Conservation (phyloP, 30 jellyfish, hydroid and myxozoan species). For the Morbakka virulenta region DNA sequence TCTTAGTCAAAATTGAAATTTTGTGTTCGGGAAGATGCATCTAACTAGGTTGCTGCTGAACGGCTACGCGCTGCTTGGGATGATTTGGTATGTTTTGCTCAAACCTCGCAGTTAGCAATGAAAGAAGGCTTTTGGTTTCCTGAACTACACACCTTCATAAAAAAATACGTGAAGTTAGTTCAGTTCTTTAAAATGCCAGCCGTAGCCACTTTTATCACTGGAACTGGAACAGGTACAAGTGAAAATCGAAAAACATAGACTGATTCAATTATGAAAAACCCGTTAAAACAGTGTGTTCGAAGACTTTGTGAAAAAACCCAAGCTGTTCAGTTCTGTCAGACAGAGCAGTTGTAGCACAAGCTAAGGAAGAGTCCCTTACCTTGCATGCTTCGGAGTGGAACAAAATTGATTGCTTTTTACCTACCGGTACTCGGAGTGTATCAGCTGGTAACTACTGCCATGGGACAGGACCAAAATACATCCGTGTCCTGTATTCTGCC, state of each 20-base stretch:
- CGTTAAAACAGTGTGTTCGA: slow-evolving; percentile 50
- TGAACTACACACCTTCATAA: slow-evolving; percentile 4
- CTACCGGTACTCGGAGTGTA: slow-evolving; percentile 30
- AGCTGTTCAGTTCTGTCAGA: slow-evolving; percentile 29
- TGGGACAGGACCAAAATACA: slow-evolving; percentile 31
- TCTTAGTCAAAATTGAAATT: slow-evolving; percentile 21
- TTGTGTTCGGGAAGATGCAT: slow-evolving; percentile 46
- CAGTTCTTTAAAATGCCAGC: slow-evolving; percentile 7
- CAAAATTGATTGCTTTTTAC: slow-evolving; percentile 10
- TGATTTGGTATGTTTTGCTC: slow-evolving; percentile 49
- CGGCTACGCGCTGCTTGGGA: slow-evolving; percentile 35
- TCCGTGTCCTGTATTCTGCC: slow-evolving; percentile 31
- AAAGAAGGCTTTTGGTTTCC: slow-evolving; percentile 36
- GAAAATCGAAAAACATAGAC: slow-evolving; percentile 19
- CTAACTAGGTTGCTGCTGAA: slow-evolving; percentile 38
- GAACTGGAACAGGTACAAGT: background rate
- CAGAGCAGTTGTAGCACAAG: background rate
- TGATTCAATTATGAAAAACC: slow-evolving; percentile 39
- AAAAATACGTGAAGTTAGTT: slow-evolving; percentile 6
- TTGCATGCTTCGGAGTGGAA: slow-evolving; percentile 35
- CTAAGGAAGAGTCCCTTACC: slow-evolving; percentile 14
- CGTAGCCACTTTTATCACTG: slow-evolving; percentile 26
- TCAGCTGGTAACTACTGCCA: slow-evolving; percentile 29
- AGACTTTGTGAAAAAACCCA: slow-evolving; percentile 29
- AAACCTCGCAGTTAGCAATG: slow-evolving; percentile 53